Conservation (phyloP, 2,113 vertebrate species). For the Tricholaema leucomelas region DNA sequence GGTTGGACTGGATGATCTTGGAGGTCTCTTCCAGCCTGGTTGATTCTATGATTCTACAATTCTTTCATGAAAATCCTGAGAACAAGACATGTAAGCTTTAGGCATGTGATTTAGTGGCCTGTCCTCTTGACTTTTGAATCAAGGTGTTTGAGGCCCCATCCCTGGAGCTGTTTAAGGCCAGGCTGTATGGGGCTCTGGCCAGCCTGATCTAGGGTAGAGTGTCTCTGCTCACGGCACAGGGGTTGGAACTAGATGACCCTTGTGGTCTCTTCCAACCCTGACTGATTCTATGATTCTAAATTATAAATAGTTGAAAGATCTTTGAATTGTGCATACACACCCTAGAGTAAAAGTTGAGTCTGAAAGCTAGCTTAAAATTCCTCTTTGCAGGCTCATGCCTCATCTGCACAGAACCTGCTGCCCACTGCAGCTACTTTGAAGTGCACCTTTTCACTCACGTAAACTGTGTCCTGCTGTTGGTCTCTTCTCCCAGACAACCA, state of each 20-base stretch:
- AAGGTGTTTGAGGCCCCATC: no score
- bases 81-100: neutral
- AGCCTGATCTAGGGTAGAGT: no score
- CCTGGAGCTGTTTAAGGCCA: no score
- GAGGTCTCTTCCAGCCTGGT: no score
- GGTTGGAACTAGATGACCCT: no score
- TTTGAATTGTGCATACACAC: neutral
- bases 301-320: neutral
- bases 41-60: no score
- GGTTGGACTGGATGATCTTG: no score
- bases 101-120: neutral
- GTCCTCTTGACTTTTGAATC: neutral
- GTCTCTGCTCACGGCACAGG: no score
- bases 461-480: neutral
- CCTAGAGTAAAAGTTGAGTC: neutral
- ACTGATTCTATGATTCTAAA: no score
- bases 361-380: neutral
- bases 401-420: neutral
- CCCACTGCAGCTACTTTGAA: neutral
- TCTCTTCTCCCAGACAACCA: no score
- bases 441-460: neutral
- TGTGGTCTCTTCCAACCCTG: no score
- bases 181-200: no score
- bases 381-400: neutral
- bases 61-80: neutral